Percentiles rank a stretch among this genome's conserved stretches.
Conservation (phyloP, 2,888 invertebrate species). For the Orthonevra nobilis region DNA sequence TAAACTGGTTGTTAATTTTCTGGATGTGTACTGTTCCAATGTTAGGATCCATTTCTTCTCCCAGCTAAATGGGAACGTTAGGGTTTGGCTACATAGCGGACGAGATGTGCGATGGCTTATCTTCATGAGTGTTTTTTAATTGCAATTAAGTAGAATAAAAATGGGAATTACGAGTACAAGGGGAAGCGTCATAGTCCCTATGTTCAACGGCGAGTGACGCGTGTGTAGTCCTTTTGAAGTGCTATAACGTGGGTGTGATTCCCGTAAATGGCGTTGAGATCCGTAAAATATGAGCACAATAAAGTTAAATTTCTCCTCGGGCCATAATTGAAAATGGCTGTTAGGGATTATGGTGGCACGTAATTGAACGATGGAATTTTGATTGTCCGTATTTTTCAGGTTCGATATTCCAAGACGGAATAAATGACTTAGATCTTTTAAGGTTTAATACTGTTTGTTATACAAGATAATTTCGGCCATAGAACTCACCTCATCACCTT, state of each 20-base stretch:
- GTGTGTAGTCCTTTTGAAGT: constrained; percentile 3
- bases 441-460: too few species aligned
- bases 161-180: constrained; percentile 58
- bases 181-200: constrained; percentile 33
- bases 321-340: too few species aligned
- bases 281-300: constrained; percentile 38
- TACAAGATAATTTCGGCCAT: too few species aligned
- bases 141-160: constrained; percentile 69
- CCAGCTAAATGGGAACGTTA: constrained; percentile 7
- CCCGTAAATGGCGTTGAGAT: constrained; percentile 39
- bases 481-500: too few species aligned
- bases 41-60: too few species aligned
- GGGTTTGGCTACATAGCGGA: constrained; percentile 33
- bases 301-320: constrained; percentile 19
- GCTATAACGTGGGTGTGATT: constrained; percentile 57
- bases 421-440: too few species aligned
- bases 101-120: constrained; percentile 62
- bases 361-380: too few species aligned
- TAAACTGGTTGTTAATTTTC: constrained; percentile 58
- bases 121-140: constrained; percentile 70
- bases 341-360: too few species aligned
- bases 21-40: constrained; percentile 25
- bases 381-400: too few species aligned
- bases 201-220: constrained; percentile 26
- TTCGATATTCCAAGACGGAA: too few species aligned